A percentile compares a stretch with the other conserved stretches of the same genome.
These are phyloP conservation scores for Scatophagus argus DNA, from an alignment of 2,113 vertebrate species.

Conservation along the genomic window DNA sequence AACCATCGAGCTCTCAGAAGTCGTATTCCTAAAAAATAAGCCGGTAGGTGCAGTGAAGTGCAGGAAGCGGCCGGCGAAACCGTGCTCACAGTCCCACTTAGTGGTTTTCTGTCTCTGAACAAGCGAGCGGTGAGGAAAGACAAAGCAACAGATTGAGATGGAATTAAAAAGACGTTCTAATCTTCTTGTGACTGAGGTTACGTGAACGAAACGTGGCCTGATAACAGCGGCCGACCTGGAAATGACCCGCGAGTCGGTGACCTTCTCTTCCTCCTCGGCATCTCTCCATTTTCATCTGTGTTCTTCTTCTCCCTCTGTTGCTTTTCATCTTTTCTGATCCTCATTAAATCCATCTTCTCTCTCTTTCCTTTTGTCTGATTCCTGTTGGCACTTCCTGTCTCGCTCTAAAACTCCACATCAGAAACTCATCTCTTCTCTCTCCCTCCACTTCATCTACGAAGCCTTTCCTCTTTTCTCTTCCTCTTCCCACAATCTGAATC, in stretches of 20 bases:
- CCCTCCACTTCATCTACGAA: background rate
- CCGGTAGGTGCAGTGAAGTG: background rate
- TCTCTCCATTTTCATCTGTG: background rate
- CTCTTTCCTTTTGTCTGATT: background rate
- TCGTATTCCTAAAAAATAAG: background rate
- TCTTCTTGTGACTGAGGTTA: constrained; percentile 3
- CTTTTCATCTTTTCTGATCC: background rate
- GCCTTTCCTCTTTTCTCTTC: no score
- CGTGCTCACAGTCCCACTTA: no score
- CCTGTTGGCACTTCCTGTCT: background rate
- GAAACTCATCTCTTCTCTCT: constrained; percentile 11
- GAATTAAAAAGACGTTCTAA: constrained; percentile 34
- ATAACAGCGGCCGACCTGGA: constrained; percentile 12
- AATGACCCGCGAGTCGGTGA: constrained; percentile 10
- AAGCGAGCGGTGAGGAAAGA: constrained; percentile 14
- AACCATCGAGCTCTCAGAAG: no score
- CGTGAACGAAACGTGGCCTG: background rate
- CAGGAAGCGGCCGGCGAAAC: background rate
- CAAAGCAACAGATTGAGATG: constrained; percentile 33
- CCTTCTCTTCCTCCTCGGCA: background rate
- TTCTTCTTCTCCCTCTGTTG: background rate
- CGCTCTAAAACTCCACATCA: background rate
- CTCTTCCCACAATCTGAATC: background rate
- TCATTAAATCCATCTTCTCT: background rate
- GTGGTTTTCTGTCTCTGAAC: background rate